Conservation (phyloP, 2,113 vertebrate genomes). For the Carassius auratus region DNA sequence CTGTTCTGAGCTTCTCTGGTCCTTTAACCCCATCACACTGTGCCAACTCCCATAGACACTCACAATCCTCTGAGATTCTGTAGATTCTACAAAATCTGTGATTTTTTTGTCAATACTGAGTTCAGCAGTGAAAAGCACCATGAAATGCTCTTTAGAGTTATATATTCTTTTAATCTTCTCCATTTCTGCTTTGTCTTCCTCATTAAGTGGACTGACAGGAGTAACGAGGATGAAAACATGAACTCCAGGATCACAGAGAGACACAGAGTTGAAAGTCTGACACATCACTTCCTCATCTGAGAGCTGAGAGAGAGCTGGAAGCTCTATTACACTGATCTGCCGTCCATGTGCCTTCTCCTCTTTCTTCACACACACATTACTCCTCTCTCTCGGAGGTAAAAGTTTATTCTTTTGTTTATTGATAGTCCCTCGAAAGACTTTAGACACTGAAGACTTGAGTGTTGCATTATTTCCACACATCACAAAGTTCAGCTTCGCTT, state of each 20-base stretch:
- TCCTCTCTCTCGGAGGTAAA: not conserved
- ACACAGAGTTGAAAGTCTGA: conserved; percentile 27
- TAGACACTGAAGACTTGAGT: conserved; percentile 18
- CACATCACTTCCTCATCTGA: conserved; percentile 46
- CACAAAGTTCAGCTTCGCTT: conserved; percentile 30
- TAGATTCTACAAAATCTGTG: accelerated
- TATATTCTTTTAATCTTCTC: conserved; percentile 41
- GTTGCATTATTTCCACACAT: conserved; percentile 18
- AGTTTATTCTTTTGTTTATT: not conserved
- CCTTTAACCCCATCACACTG: not conserved
- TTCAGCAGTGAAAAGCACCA: conserved; percentile 37
- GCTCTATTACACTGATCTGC: conserved; percentile 11
- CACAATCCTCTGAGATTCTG: not conserved
- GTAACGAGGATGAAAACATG: conserved; percentile 42
- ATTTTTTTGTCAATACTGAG: not conserved
- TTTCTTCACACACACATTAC: conserved; percentile 43
- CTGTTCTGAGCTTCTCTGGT: not conserved
- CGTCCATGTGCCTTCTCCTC: not conserved
- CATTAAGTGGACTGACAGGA: conserved; percentile 18
- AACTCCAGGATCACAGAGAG: conserved; percentile 54
- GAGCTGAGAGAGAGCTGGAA: conserved; percentile 39
- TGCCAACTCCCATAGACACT: not conserved
- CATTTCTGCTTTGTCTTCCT: conserved; percentile 51
- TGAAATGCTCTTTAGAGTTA: not conserved
- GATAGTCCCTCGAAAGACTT: conserved; percentile 33